These are phyloP conservation scores for Chondrosia reniformis DNA, from an alignment of 37 sponge, comb jelly and placozoan species.

Conservation along the genomic window DNA sequence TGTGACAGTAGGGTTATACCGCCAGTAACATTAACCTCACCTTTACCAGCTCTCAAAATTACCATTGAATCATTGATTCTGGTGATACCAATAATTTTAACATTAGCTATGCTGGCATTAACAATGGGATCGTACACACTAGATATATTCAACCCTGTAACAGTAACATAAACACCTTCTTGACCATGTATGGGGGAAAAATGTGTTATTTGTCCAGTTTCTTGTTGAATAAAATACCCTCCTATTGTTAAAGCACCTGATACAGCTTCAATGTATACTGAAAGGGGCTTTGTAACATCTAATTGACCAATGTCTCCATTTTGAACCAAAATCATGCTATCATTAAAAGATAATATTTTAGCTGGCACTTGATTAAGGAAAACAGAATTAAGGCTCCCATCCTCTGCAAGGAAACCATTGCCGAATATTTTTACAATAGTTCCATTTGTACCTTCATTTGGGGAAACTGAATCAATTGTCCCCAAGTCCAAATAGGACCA, in stretches of 20 bases:
- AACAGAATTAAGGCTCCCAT: conserved; percentile 8
- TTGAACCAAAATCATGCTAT: conserved; percentile 29
- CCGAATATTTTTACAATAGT: conserved; percentile 55
- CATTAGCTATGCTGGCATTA: conserved; percentile 40
- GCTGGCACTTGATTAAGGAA: conserved; percentile 26
- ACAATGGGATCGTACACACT: conserved; percentile 30
- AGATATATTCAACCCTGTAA: conserved; percentile 51
- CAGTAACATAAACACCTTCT: conserved; percentile 46
- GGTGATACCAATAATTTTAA: not conserved
- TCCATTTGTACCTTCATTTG: conserved; percentile 54
- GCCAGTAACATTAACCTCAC: not conserved
- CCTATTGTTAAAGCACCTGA: conserved; percentile 68
- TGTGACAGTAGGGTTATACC: conserved; percentile 30
- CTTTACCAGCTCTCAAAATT: conserved; percentile 30
- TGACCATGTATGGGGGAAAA: conserved; percentile 53
- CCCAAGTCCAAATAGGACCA: conserved; percentile 67
- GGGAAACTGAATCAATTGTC: conserved; percentile 4
- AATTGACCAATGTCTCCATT: conserved; percentile 14
- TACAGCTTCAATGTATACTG: conserved; percentile 49
- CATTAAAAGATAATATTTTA: conserved; percentile 3
- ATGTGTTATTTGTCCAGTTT: conserved; percentile 43
- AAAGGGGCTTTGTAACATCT: not conserved
- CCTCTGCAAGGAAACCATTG: conserved; percentile 47
- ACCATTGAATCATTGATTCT: not conserved
- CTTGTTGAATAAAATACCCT: conserved; percentile 34